phyloP scores from a whole-genome alignment of 2,113 vertebrate genomes.

The Tyrannus savana region DNA sequence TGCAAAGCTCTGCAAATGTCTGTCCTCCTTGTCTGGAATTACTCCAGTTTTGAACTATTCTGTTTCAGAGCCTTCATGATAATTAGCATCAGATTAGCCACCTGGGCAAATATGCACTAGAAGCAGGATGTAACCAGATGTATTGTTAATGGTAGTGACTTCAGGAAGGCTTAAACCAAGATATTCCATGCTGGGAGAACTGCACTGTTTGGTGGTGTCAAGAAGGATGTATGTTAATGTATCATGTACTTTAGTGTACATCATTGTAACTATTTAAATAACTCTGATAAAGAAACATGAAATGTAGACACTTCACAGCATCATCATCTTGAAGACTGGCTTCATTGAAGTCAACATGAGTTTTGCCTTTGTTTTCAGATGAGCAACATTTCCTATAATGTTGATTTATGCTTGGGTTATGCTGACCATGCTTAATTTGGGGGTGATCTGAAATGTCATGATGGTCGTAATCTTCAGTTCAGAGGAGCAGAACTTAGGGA shows the following conservation, averaged over 20 bases:
- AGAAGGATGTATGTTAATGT: background rate
- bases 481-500: background rate
- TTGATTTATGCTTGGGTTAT: background rate
- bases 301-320: background rate
- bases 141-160: background rate
- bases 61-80: background rate
- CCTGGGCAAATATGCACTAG: background rate
- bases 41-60: background rate
- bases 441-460: background rate
- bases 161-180: background rate
- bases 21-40: background rate
- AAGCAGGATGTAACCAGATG: background rate
- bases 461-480: background rate
- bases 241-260: background rate
- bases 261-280: background rate
- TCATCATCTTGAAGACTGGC: background rate
- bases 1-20: background rate
- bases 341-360: background rate
- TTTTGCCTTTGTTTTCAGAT: constrained; percentile 1
- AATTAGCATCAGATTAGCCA: background rate
- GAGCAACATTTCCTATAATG: background rate
- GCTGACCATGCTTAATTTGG: background rate
- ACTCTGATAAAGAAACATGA: background rate
- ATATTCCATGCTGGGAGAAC: background rate
- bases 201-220: background rate